Base-by-base conservation (phyloP, 2,113 vertebrate genomes). In the Orcinus orca region DNA sequence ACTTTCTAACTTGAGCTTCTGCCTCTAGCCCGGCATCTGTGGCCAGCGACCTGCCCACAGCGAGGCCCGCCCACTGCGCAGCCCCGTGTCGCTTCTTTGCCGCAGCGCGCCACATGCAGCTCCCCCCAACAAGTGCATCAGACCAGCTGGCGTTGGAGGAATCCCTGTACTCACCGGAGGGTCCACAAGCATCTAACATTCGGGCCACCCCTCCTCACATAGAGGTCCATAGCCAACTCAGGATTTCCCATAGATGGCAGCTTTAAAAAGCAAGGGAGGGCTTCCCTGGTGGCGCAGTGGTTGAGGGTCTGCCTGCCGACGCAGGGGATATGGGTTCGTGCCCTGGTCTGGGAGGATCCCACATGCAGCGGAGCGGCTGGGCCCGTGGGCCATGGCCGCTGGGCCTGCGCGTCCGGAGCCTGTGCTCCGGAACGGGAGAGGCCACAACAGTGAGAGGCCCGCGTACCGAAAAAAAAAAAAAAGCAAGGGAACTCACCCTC, bases 61-160 rank as follows among this genome's bases (percentile, higher is more conserved):
- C 4, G 18, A 38, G 55, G 38, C 68, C 50, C 81, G 23, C 23
- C 79, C 67, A 9, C 38, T 3, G 36, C 17, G 0, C n/a, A 11
- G 23, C 23, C 10, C 1, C 0, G 31, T 5, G 0, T 13, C 8
- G 21, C 5, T 6, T 18, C 23, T 9, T 18, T 8, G 21, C 77
- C 1, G 23, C 21, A 4, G 38, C 5, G 21, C 4, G 3, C 33
- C n/a, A 33, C 18, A 29, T 18, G 41, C 67, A 8, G 33, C 14
- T 6, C 5, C 25, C 53, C 26, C 10, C 5, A 14, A 23, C 23
- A 6, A 71, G 31, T 17, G 3, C 67, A 21, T 3, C 15, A 20
- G 38, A 60, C 53, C 55, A 73, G 21, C 31, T 11, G 6, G 20
- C 3, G 0, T 18, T 25, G 13, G 3, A 15, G 14, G 4, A 4